These are phyloP conservation scores for Danaus melanippus DNA, from an alignment of 1,140 invertebrate species.

Conservation along the genomic window DNA sequence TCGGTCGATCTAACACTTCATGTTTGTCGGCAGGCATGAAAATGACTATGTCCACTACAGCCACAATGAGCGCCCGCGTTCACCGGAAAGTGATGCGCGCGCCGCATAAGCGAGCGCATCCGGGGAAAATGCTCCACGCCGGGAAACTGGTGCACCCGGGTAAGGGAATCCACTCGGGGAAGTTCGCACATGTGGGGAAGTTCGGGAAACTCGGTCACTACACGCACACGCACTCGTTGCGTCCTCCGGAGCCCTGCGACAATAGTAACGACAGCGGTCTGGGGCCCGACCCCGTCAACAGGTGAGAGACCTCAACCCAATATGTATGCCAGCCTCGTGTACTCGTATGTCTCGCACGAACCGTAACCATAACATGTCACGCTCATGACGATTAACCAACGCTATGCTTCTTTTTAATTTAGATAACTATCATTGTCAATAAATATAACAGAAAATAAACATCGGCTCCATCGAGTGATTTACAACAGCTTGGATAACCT, in stretches of 20 bases:
- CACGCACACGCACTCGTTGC: conserved; percentile 49
- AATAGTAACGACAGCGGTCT: conserved; percentile 89
- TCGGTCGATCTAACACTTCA: conserved; percentile 15
- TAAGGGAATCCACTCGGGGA: conserved; percentile 64
- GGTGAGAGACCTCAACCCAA: conserved; percentile 30
- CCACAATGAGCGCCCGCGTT: conserved; percentile 75
- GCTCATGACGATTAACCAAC: no score
- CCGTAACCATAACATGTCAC: no score
- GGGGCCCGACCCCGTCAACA: conserved; percentile 78
- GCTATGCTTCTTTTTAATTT: no score
- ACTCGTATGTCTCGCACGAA: no score
- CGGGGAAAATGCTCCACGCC: conserved; percentile 57
- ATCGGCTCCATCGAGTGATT: no score
- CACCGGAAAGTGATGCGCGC: conserved; percentile 75
- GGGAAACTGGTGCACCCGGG: conserved; percentile 58
- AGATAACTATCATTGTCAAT: no score
- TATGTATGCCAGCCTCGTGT: no score
- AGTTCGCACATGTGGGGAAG: conserved; percentile 57
- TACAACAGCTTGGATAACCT: no score
- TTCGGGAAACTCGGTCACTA: conserved; percentile 59
- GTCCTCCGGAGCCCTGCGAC: conserved; percentile 75
- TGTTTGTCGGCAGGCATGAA: conserved; percentile 73
- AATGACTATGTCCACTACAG: conserved; percentile 79
- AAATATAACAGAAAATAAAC: no score
- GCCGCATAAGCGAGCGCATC: conserved; percentile 70